Base-by-base conservation (phyloP, 2,888 invertebrate genomes). In the Micoletzkya japonica region DNA sequence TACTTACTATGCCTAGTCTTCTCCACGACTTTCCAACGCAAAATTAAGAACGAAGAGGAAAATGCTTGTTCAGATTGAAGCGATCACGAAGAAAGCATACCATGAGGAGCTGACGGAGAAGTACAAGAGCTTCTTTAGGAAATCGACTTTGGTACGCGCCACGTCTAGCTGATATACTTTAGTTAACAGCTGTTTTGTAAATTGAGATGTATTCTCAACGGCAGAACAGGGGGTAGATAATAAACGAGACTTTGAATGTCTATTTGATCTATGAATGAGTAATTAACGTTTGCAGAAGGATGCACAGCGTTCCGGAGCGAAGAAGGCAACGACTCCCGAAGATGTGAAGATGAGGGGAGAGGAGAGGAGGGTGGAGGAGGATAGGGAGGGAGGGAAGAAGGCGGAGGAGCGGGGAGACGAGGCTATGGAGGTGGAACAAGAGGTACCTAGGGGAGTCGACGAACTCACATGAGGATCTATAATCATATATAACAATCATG, bases 71-170 rank as follows among this genome's bases (percentile, higher is more conserved):
- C n/a, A n/a, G n/a, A n/a, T n/a, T n/a, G n/a, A n/a, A n/a, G n/a
- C n/a, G n/a, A n/a, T n/a, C 20, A 37, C 52, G 52, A 66, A 66
- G 54, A 52, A 54, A 54, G 54, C 52, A 28, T 54, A 54, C 64
- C 28, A 28, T 28, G 52, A 66, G 4, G 37, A 50, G 26, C 37
- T 66, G 37, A 32, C 4, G n/a, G 28, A 66, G n/a, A 32, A 52
- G 64, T 66, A 66, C 54, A 36, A 26, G 10, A 2, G 7, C 32
- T 54, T 30, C 36, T 66, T 66, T 37, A 37, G 32, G 37, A 54
- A n/a, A n/a, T n/a, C n/a, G n/a, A n/a, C n/a, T n/a, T n/a, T n/a
- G n/a, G n/a, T n/a, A n/a, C n/a, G n/a, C n/a, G n/a, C n/a, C n/a
- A n/a, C n/a, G n/a, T n/a, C n/a, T n/a, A n/a, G n/a, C n/a, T n/a